A percentile compares a stretch with the other conserved stretches of the same genome.
phyloP scores from a whole-genome alignment of 1,140 invertebrate species.

The Drosophila saltans region DNA sequence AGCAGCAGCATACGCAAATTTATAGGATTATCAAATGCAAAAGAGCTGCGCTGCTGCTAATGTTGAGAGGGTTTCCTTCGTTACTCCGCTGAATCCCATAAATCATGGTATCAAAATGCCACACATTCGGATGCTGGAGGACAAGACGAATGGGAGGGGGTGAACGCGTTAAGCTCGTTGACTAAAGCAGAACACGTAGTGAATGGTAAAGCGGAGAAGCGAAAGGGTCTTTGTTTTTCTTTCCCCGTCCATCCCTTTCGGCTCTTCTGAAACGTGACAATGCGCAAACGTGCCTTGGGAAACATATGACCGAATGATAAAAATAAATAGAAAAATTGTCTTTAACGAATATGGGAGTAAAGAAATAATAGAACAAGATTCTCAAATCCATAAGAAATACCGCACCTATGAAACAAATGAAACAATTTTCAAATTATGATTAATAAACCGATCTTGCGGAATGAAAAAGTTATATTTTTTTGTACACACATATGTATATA shows the following conservation, averaged over 20 bases:
- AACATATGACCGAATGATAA: not conserved
- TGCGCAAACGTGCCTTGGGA: constrained; percentile 11
- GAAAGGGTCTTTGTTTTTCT: constrained; percentile 15
- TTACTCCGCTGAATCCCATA: constrained; percentile 40
- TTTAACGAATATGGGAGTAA: not conserved
- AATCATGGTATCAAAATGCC: constrained; percentile 65
- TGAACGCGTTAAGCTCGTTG: constrained; percentile 29
- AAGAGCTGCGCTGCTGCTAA: constrained; percentile 27
- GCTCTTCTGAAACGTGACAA: constrained; percentile 11
- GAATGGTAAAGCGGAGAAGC: constrained; percentile 16
- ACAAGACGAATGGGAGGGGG: not conserved
- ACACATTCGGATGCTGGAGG: constrained; percentile 33
- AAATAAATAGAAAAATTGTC: not conserved
- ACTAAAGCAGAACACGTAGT: constrained; percentile 40
- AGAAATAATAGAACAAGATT: not conserved
- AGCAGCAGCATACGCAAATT: constrained; percentile 53
- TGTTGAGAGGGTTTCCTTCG: constrained; percentile 20
- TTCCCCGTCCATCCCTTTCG: not conserved
- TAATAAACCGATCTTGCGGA: not conserved
- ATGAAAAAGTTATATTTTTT: no score
- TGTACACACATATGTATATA: no score
- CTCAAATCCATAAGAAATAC: no score
- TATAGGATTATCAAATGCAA: constrained; percentile 63
- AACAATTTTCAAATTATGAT: not conserved
- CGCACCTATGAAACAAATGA: not conserved